Evolutionary conservation across 2,797 vertebrate species (phyloP).

Genomic region (Triplophysa bombifrons): DNA sequence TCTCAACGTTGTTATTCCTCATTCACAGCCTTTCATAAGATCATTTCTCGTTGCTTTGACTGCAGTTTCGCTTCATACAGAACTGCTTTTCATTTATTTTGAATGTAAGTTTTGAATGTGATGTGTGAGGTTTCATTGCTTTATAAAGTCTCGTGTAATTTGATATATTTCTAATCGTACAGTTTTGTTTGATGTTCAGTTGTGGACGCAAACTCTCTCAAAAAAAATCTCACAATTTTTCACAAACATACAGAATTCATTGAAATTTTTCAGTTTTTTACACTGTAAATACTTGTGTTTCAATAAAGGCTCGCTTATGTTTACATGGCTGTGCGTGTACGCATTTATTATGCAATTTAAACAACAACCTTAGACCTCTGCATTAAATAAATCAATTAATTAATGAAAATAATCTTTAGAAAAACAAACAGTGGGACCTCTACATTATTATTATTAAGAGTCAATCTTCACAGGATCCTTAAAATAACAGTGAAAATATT

Average conservation of each 20-base stretch:
- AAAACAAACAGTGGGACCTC: too few species aligned
- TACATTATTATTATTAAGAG: too few species aligned
- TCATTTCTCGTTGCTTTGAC: neutral
- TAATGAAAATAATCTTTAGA: neutral
- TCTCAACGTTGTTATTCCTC: neutral
- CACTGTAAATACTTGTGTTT: constrained; percentile 75
- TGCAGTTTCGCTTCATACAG: constrained; percentile 27
- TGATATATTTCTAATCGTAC: neutral
- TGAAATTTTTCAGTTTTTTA: constrained; percentile 60
- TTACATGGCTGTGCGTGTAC: neutral
- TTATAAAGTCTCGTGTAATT: constrained; percentile 24
- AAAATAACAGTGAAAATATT: too few species aligned
- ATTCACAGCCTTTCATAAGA: neutral
- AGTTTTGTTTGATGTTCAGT: neutral
- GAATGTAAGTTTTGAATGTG: constrained; percentile 36
- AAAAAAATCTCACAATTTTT: constrained; percentile 32
- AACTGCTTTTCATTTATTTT: constrained; percentile 28
- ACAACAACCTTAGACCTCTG: neutral
- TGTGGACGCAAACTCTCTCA: neutral
- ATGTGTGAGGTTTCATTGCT: constrained; percentile 64
- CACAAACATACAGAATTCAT: constrained; percentile 52
- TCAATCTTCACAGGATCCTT: too few species aligned
- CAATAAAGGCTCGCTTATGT: constrained; percentile 69
- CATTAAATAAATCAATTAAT: neutral
- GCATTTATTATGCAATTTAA: neutral